These are phyloP conservation scores for Apostichopus japonicus DNA, from an alignment of 35 echinoderm and acorn worm species.

Conservation along the genomic window DNA sequence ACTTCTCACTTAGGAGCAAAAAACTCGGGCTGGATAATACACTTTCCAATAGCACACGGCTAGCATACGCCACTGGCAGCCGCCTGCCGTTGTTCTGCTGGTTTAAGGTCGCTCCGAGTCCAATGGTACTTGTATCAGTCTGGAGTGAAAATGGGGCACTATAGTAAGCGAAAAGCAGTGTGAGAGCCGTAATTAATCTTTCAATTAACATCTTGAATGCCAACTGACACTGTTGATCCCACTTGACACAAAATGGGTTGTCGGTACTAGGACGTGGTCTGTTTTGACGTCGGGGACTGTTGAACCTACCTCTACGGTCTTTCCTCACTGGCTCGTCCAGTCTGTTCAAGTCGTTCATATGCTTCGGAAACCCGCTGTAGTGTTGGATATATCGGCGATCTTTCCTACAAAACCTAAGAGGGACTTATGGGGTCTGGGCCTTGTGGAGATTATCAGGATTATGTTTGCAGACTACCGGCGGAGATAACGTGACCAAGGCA, in stretches of 20 bases:
- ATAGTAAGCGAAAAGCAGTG: conserved; percentile 62
- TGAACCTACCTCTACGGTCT: background rate
- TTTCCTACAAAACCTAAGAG: too few species aligned
- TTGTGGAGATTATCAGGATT: conserved; percentile 62
- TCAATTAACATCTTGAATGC: conserved; percentile 47
- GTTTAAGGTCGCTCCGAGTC: too few species aligned
- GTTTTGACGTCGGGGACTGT: too few species aligned
- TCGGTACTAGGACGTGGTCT: too few species aligned
- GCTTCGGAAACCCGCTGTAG: background rate
- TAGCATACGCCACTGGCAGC: too few species aligned
- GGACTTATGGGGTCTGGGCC: conserved; percentile 59
- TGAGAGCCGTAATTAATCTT: background rate
- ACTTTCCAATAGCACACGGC: too few species aligned
- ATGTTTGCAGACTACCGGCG: conserved; percentile 41
- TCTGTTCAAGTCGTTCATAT: background rate
- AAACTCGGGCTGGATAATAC: too few species aligned
- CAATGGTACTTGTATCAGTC: too few species aligned
- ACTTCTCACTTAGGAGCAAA: background rate
- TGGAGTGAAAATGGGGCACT: conserved; percentile 56
- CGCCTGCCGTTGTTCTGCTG: too few species aligned
- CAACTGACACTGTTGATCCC: too few species aligned
- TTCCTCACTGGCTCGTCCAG: background rate
- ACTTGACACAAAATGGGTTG: too few species aligned
- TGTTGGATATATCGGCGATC: conserved; percentile 18
- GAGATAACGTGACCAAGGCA: conserved; percentile 82